These are phyloP conservation scores for Euplexia lucipara DNA, from an alignment of 2,888 invertebrate genomes.

Conservation along the genomic window DNA sequence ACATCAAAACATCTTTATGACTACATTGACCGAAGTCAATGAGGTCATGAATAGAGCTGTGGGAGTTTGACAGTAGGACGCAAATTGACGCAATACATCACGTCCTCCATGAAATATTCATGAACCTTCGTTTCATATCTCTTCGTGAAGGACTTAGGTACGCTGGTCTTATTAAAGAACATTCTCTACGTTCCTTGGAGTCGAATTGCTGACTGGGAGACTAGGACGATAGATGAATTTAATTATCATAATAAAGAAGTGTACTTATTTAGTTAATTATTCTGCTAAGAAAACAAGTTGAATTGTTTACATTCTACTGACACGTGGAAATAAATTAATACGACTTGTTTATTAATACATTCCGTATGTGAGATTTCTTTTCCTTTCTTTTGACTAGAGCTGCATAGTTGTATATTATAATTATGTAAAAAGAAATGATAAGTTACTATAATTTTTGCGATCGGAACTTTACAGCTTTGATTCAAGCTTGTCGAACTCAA, in stretches of 20 bases:
- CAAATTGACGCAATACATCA: slow-evolving; percentile 45
- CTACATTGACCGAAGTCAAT: slow-evolving; percentile 1
- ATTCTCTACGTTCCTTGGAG: slow-evolving; percentile 37
- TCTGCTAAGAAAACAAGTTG: no score
- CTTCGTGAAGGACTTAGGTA: slow-evolving; percentile 24
- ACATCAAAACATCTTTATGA: not conserved
- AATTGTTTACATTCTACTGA: no score
- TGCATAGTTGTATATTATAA: no score
- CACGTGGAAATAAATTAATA: no score
- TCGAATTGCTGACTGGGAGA: slow-evolving; percentile 15
- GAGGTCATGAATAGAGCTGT: slow-evolving; percentile 28
- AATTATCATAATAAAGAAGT: slow-evolving; percentile 19
- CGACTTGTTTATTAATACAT: no score
- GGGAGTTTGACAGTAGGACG: slow-evolving; percentile 14
- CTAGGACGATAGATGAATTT: slow-evolving; percentile 8
- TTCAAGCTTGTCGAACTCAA: no score
- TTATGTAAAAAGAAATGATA: no score
- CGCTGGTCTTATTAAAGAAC: slow-evolving; percentile 31
- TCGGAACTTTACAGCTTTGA: not conserved
- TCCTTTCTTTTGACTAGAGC: no score
- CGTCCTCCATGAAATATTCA: slow-evolving; percentile 53
- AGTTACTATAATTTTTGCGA: not conserved
- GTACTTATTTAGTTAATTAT: not conserved
- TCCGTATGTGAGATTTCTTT: no score
- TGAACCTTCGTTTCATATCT: slow-evolving; percentile 41